Percentiles rank a stretch among this genome's conserved stretches.
These are phyloP conservation scores for Polydrusus cervinus DNA, from an alignment of 2,888 invertebrate genomes.

Conservation along the genomic window DNA sequence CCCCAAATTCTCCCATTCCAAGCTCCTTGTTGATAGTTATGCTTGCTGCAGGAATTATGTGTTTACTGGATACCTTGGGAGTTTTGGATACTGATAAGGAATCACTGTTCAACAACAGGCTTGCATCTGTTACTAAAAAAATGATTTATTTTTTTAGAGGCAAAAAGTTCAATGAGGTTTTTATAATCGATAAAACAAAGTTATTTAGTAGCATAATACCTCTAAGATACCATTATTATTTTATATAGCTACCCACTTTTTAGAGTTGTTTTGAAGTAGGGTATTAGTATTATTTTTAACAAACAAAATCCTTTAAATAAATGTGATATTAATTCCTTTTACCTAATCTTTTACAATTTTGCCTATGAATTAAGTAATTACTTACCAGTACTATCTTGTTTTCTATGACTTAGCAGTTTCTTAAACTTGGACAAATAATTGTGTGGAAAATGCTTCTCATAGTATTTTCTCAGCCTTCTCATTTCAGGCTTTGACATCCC, in stretches of 20 bases:
- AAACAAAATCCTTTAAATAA: no score
- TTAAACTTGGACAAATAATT: slow-evolving; percentile 94
- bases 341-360: no score
- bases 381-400: slow-evolving; percentile 69
- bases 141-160: background rate
- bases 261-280: no score
- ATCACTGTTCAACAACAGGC: slow-evolving; percentile 64
- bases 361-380: no score
- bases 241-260: no score
- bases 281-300: no score
- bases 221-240: no score
- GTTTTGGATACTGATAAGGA: slow-evolving; percentile 69
- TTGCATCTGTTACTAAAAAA: slow-evolving; percentile 58
- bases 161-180: no score
- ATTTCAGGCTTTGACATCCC: slow-evolving; percentile 97
- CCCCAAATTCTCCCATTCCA: slow-evolving; percentile 98
- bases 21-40: slow-evolving; percentile 95
- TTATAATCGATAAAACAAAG: no score
- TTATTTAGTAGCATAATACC: no score
- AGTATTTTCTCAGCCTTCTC: slow-evolving; percentile 93
- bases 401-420: slow-evolving; percentile 82
- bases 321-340: no score
- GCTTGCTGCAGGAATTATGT: slow-evolving; percentile 88
- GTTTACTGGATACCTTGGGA: slow-evolving; percentile 86
- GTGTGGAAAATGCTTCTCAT: slow-evolving; percentile 94